These are phyloP conservation scores for Sericinus montela DNA, from an alignment of 2,888 invertebrate species.

Conservation along the genomic window DNA sequence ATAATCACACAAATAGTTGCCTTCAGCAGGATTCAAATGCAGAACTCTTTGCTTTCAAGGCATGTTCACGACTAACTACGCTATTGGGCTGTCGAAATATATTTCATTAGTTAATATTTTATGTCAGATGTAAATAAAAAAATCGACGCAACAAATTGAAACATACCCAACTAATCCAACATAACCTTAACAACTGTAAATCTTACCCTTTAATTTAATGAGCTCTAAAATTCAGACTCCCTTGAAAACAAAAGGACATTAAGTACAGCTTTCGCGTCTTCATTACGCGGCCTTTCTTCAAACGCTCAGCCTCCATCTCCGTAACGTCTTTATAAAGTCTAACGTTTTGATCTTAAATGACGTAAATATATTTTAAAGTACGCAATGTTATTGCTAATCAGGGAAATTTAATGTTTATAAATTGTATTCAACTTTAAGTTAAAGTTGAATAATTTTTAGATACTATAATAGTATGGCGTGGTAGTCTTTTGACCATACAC, in stretches of 20 bases:
- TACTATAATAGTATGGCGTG: too few species aligned
- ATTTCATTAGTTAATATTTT: too few species aligned
- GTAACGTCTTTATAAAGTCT: conserved; percentile 13
- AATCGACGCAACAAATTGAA: conserved; percentile 2
- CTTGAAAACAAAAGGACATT: conserved; percentile 60
- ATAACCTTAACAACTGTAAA: conserved; percentile 53
- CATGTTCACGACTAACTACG: too few species aligned
- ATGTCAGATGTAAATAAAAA: too few species aligned
- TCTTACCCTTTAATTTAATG: conserved; percentile 67
- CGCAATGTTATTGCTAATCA: background rate
- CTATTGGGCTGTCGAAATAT: too few species aligned
- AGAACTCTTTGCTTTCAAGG: too few species aligned
- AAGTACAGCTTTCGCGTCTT: conserved; percentile 47
- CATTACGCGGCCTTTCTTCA: conserved; percentile 39
- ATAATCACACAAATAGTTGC: too few species aligned
- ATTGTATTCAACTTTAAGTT: background rate
- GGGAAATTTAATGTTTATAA: background rate
- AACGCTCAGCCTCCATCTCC: conserved; percentile 16
- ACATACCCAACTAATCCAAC: conserved; percentile 29
- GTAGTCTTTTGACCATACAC: too few species aligned
- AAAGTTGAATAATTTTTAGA: too few species aligned
- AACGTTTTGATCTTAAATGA: conserved; percentile 4
- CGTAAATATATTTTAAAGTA: conserved; percentile 2
- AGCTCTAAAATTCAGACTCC: conserved; percentile 68
- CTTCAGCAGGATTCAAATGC: too few species aligned